Conservation (phyloP, 1,140 invertebrate genomes). For the Spodoptera litura region DNA sequence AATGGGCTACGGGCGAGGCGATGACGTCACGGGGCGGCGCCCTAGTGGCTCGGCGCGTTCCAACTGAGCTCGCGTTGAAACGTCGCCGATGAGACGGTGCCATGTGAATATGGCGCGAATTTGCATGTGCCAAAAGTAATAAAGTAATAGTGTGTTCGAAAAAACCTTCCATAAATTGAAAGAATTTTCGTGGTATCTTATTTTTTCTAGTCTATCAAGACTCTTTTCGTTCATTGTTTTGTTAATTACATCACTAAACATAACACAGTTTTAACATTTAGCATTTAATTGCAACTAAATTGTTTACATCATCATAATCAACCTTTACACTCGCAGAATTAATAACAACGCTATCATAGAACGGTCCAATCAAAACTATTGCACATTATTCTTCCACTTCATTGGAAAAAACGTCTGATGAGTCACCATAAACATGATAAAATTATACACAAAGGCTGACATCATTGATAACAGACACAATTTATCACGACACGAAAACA, state of each 20-base stretch:
- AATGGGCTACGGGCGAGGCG: slow-evolving; percentile 48
- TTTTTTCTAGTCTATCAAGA: no score
- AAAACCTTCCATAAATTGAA: not conserved
- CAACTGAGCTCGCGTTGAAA: slow-evolving; percentile 67
- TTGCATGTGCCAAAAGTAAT: slow-evolving; percentile 27
- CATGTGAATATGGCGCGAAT: slow-evolving; percentile 14
- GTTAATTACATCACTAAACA: no score
- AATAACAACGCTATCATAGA: no score
- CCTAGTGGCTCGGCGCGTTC: slow-evolving; percentile 67
- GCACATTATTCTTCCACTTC: slow-evolving; percentile 2
- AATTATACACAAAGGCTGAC: slow-evolving; percentile 44
- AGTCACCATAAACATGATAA: slow-evolving; percentile 36
- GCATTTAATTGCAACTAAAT: no score
- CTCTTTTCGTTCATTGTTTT: no score
- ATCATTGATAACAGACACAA: slow-evolving; percentile 40
- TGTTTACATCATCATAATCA: not conserved
- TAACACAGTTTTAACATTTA: no score
- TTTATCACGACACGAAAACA: slow-evolving; percentile 42
- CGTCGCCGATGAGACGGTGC: slow-evolving; percentile 69
- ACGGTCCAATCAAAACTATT: not conserved
- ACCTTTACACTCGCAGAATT: not conserved
- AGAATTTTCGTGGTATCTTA: no score
- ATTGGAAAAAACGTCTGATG: slow-evolving; percentile 14
- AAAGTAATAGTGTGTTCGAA: not conserved
- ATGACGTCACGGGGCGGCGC: slow-evolving; percentile 76